phyloP scores from a whole-genome alignment of 2,797 vertebrate genomes.

The Falco novaeseelandiae region DNA sequence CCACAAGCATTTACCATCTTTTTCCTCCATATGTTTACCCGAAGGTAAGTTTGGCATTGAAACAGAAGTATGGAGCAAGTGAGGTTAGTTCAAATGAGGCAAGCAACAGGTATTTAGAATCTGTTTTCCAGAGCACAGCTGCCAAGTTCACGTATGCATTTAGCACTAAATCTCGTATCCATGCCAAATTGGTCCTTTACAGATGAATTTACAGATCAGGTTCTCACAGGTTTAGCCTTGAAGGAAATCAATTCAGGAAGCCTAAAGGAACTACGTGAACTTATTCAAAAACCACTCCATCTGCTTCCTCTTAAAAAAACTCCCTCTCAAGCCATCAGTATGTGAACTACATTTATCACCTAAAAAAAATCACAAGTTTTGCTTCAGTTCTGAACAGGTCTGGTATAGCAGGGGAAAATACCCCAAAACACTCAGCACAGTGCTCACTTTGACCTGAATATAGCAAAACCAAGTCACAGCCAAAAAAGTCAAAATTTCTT shows the following conservation, averaged over 20 bases:
- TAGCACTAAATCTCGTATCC: neutral
- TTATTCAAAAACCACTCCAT: neutral
- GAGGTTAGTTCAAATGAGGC: neutral
- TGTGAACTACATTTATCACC: neutral
- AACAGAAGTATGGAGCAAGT: accelerated
- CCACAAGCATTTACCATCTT: neutral
- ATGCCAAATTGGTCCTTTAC: neutral
- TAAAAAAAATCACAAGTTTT: neutral
- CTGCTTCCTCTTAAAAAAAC: neutral
- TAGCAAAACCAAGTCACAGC: neutral
- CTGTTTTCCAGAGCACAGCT: neutral
- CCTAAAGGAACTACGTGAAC: neutral
- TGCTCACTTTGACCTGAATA: neutral
- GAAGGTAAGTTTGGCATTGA: neutral
- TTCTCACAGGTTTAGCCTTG: neutral
- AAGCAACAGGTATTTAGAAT: neutral
- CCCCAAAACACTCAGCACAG: neutral
- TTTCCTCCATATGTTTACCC: neutral
- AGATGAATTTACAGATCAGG: neutral
- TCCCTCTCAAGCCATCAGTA: neutral
- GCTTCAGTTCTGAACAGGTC: neutral
- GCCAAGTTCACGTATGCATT: neutral
- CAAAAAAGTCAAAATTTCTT: neutral
- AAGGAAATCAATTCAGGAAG: neutral
- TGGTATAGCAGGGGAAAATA: neutral